A percentile compares a stretch with the other conserved stretches of the same genome.
These are phyloP conservation scores for Perccottus glenii DNA, from an alignment of 2,113 vertebrate genomes.

Conservation along the genomic window DNA sequence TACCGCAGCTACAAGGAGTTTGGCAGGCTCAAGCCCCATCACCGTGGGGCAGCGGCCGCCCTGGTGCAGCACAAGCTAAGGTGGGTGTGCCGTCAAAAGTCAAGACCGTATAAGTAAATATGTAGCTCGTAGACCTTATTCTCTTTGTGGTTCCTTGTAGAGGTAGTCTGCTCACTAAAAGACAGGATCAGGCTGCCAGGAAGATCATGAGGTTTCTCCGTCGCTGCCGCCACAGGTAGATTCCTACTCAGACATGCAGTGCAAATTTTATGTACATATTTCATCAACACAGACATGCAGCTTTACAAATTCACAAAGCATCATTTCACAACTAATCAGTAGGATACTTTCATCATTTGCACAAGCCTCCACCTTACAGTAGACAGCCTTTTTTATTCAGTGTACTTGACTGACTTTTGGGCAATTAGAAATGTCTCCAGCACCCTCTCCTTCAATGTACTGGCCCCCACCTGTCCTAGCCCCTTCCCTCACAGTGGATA, in stretches of 20 bases:
- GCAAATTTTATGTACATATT: background rate
- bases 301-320: background rate
- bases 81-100: conserved; percentile 46
- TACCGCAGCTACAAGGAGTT: conserved; percentile 96
- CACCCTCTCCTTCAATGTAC: conserved; percentile 53
- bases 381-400: conserved; percentile 15
- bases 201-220: conserved; percentile 99
- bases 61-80: conserved; percentile 86
- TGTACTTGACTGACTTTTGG: conserved; percentile 49
- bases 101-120: background rate
- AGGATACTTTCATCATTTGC: conserved; percentile 8
- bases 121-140: background rate
- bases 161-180: conserved; percentile 97
- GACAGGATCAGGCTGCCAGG: conserved; percentile 98
- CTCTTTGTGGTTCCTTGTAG: conserved; percentile 72
- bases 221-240: conserved; percentile 98
- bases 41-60: conserved; percentile 83
- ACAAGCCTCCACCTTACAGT: background rate
- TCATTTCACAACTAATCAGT: conserved; percentile 29
- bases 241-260: conserved; percentile 17
- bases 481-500: conserved; percentile 75
- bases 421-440: conserved; percentile 54
- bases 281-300: conserved; percentile 6
- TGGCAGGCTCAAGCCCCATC: conserved; percentile 88
- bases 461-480: conserved; percentile 62